Base-by-base conservation (phyloP, 2,888 invertebrate species). In the Ernsta delagoae region DNA sequence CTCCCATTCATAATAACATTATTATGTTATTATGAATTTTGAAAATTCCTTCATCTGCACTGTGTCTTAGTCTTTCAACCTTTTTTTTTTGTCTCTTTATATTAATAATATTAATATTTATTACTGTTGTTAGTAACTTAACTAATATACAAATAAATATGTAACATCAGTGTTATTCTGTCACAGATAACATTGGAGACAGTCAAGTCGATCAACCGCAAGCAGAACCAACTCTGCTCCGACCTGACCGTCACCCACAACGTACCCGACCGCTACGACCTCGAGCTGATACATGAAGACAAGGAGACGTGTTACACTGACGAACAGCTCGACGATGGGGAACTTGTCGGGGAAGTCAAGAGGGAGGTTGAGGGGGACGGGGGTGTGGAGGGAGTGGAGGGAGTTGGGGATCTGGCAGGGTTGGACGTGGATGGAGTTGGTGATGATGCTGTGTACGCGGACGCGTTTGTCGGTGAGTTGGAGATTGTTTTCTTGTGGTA, bases 201-300 rank as follows among this genome's bases (percentile, higher is more conserved):
- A 16, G 72, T 92, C 45, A 80, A 79, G 73, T 71, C 77, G 0
- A 85, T 90, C 31, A 79, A 86, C 57, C 73, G 89, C 0, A 73
- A 79, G 4, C 77, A 79, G 3, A 82, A 83, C 59, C 72, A 76
- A 2, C 70, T 89, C 0, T 41, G 71, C 0, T 83, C 87, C 0
- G 61, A 73, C 0, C 68, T 89, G 11, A 34, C 60, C 0, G 9
- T 24, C 0, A 84, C 80, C 70, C 50, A 72, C 5, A 80, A 71
- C 5, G 56, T 70, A 0, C 71, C 79, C 0, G 78, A 88, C 5
- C 75, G 84, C 2, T 80, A 59, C 7, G 83, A 89, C 9, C 1
- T 74, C 0, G 50, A 75, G 7, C 43, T 81, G 34, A 73, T 80
- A 39, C 70, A 78, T 3, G 70, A 72, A 0, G 75, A 76, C 50